Conservation (phyloP, 1,140 invertebrate genomes). For the Aphis gossypii region DNA sequence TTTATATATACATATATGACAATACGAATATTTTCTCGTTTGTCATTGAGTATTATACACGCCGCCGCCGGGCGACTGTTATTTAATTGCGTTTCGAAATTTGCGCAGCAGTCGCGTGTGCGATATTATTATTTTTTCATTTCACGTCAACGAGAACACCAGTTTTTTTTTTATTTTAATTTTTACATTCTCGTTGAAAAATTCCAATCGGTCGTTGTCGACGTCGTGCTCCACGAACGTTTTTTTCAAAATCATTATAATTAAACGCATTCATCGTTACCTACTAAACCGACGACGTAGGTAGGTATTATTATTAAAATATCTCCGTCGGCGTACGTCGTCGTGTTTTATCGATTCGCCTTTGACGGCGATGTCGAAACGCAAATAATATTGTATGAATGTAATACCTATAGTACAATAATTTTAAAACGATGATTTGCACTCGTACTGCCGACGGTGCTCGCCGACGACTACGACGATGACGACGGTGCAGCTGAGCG, state of each 20-base stretch:
- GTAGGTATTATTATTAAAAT: not conserved
- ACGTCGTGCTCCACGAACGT: not conserved
- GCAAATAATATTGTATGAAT: not conserved
- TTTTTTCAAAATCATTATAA: not conserved
- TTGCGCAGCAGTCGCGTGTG: not conserved
- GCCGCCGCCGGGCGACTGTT: not conserved
- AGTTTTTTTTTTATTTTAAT: not conserved
- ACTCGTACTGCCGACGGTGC: not conserved
- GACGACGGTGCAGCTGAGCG: too few species aligned
- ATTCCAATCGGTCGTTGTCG: not conserved
- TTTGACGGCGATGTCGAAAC: not conserved
- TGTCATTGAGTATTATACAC: slow-evolving; percentile 39
- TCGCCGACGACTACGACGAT: too few species aligned
- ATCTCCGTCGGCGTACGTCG: not conserved
- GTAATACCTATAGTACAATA: not conserved
- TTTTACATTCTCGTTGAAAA: not conserved
- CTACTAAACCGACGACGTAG: not conserved
- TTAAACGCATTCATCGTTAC: not conserved
- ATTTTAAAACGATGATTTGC: not conserved
- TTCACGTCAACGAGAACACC: not conserved
- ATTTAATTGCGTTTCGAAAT: slow-evolving; percentile 52
- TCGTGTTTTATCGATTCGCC: not conserved
- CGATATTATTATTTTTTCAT: not conserved
- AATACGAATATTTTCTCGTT: slow-evolving; percentile 51
- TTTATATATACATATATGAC: slow-evolving; percentile 14